These are phyloP conservation scores for Oceanodroma tethys DNA, from an alignment of 2,113 vertebrate species.

Conservation along the genomic window DNA sequence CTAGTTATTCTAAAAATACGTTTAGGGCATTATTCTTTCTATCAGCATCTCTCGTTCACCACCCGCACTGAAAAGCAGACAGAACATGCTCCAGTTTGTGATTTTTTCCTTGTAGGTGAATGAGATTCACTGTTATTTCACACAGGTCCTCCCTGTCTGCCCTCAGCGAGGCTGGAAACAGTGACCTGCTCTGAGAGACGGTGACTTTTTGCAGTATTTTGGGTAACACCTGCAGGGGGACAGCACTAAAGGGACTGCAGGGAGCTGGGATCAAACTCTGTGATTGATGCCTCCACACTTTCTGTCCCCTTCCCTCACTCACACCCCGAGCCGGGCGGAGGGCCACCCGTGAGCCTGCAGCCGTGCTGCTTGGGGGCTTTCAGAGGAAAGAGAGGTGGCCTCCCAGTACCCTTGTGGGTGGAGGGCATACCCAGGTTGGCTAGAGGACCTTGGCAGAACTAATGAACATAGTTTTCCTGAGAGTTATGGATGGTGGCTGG, in stretches of 20 bases:
- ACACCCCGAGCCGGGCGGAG: not conserved
- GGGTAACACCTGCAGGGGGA: not conserved
- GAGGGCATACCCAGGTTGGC: not conserved
- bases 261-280: not conserved
- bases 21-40: not conserved
- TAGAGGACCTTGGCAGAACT: not conserved
- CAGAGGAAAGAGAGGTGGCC: not conserved
- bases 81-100: not conserved
- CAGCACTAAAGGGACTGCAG: not conserved
- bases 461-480: not conserved
- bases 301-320: not conserved
- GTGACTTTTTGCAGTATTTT: not conserved
- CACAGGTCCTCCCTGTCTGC: not conserved
- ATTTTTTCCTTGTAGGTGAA: not conserved
- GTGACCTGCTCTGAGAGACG: not conserved
- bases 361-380: not conserved
- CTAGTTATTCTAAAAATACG: not conserved
- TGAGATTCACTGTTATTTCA: not conserved
- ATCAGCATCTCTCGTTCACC: not conserved
- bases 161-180: fast-evolving
- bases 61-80: not conserved
- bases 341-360: not conserved
- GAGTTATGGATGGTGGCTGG: not conserved
- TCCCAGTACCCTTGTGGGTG: not conserved
- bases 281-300: not conserved